Percentiles rank a stretch among this genome's conserved stretches.
phyloP scores from a whole-genome alignment of 2,888 invertebrate genomes.

The Melangyna quadrimaculata region DNA sequence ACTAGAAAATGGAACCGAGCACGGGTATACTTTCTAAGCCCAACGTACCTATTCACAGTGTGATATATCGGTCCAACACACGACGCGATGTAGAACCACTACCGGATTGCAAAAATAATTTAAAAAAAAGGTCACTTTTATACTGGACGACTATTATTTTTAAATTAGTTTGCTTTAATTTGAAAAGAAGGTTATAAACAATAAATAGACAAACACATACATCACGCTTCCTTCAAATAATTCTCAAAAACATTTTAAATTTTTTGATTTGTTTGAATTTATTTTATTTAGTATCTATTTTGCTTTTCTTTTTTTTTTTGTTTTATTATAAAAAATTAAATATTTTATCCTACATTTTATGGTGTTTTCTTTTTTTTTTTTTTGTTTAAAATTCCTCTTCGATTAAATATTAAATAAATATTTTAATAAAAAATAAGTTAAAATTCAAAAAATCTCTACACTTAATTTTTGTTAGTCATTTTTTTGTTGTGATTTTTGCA shows the following conservation, averaged over 20 bases:
- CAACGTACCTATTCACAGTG: too few relatives aligned
- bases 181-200: conserved; percentile 38
- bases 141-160: too few relatives aligned
- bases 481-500: background rate
- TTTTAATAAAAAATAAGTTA: background rate
- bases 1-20: too few relatives aligned
- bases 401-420: conserved; percentile 15
- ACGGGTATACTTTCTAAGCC: too few relatives aligned
- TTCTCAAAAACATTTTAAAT: background rate
- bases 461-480: background rate
- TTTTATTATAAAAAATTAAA: conserved; percentile 42
- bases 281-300: conserved; percentile 30
- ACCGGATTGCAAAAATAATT: too few relatives aligned
- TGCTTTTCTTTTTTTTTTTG: conserved; percentile 14
- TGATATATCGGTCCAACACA: too few relatives aligned
- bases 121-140: too few relatives aligned
- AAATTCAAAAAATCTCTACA: conserved; percentile 4
- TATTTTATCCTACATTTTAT: conserved; percentile 51
- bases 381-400: conserved; percentile 34
- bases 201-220: background rate
- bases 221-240: background rate
- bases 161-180: too few relatives aligned
- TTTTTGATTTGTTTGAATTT: conserved; percentile 21
- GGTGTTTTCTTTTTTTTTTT: conserved; percentile 23
- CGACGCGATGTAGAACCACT: too few relatives aligned